Evolutionary conservation across 2,888 invertebrate genomes (phyloP).

Genomic region (Melipona bicolor): DNA sequence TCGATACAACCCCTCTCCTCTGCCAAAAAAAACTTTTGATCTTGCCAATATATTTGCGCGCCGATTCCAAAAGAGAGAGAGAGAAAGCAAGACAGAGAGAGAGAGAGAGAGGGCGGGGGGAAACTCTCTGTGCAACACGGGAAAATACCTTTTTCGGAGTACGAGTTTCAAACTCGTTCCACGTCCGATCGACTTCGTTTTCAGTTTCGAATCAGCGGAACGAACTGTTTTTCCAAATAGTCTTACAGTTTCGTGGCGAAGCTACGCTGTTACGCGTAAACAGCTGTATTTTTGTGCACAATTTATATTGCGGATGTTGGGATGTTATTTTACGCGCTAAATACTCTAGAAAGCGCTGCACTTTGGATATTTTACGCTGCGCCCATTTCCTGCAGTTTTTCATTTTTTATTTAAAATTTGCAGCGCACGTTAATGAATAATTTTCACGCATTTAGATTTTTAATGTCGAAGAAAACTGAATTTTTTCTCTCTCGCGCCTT

Average conservation of each 20-base stretch:
- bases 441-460: neutral
- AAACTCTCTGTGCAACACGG: neutral
- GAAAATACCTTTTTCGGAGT: neutral
- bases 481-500: neutral
- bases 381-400: too few relatives aligned
- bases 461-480: neutral
- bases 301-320: too few relatives aligned
- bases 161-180: neutral
- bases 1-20: constrained; percentile 13
- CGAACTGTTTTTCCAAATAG: neutral
- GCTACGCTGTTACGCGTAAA: neutral
- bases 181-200: neutral
- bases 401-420: too few relatives aligned
- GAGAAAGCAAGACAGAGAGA: too few relatives aligned
- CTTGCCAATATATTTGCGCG: constrained; percentile 22
- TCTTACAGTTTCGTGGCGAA: neutral
- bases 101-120: too few relatives aligned
- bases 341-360: too few relatives aligned
- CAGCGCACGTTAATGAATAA: neutral
- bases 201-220: neutral
- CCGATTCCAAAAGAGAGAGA: neutral
- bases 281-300: too few relatives aligned
- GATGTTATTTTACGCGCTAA: too few relatives aligned
- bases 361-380: too few relatives aligned
- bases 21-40: constrained; percentile 13